These are phyloP conservation scores for Vicugna pacos DNA, from an alignment of 2,113 vertebrate genomes.

Conservation along the genomic window DNA sequence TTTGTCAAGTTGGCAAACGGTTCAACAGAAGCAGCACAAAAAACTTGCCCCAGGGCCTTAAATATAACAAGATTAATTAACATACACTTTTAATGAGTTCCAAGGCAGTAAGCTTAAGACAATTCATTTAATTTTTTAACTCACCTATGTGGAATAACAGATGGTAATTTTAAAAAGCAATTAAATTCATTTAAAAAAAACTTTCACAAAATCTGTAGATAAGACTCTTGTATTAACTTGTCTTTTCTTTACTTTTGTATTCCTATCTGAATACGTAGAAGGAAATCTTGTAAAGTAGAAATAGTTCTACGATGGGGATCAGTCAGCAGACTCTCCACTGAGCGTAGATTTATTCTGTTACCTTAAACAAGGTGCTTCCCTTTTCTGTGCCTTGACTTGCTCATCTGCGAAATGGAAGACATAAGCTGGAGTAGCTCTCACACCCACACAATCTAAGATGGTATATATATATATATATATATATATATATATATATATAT, in stretches of 20 bases:
- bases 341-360: background rate
- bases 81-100: conserved; percentile 29
- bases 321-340: background rate
- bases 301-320: background rate
- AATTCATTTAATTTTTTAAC: conserved; percentile 31
- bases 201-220: background rate
- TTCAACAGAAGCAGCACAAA: background rate
- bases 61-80: conserved; percentile 45
- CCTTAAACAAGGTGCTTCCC: background rate
- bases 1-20: conserved; percentile 21
- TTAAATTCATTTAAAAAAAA: background rate
- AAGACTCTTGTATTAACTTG: background rate
- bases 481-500: no score
- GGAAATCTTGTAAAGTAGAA: conserved; percentile 18
- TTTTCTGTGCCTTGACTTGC: background rate
- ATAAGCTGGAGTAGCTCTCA: background rate
- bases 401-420: background rate
- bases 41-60: background rate
- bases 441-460: background rate
- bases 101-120: background rate
- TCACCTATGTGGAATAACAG: conserved; percentile 49
- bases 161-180: conserved; percentile 11
- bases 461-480: background rate
- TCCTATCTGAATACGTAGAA: background rate
- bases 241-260: background rate